phyloP scores from a whole-genome alignment of 2,797 vertebrate genomes.

The Aselliscus stoliczkanus region DNA sequence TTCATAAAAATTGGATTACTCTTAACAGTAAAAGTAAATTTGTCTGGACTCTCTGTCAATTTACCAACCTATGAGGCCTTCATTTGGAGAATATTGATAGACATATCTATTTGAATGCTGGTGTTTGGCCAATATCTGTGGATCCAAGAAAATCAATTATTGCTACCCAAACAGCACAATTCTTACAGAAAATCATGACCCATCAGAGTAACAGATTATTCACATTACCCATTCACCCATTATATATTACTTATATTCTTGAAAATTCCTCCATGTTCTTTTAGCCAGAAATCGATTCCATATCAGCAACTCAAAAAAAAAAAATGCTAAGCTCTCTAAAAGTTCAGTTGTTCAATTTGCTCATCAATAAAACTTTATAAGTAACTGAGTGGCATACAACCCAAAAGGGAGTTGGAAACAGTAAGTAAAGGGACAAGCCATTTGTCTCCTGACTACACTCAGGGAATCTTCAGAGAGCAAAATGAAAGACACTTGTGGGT shows the following conservation, averaged over 20 bases:
- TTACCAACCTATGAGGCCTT: background rate
- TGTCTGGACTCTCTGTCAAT: constrained; percentile 34
- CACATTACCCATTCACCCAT: no score
- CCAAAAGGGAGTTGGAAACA: background rate
- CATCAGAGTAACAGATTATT: background rate
- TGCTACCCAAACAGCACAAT: background rate
- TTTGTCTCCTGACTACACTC: background rate
- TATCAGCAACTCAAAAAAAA: background rate
- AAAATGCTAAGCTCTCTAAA: background rate
- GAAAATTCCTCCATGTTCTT: background rate
- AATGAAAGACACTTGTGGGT: background rate
- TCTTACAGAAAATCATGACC: background rate
- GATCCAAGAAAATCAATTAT: background rate
- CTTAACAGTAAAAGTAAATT: constrained; percentile 37
- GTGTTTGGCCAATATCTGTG: background rate
- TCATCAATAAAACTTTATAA: background rate
- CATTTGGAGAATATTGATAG: constrained; percentile 33
- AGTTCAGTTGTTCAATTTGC: background rate
- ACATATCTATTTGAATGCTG: background rate
- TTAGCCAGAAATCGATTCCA: background rate
- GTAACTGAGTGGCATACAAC: background rate
- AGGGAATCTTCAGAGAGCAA: background rate
- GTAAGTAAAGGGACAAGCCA: background rate
- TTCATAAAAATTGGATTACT: constrained; percentile 62
- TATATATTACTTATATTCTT: background rate